Evolutionary conservation across 2,113 vertebrate species (phyloP).

Genomic region (Aix galericulata): DNA sequence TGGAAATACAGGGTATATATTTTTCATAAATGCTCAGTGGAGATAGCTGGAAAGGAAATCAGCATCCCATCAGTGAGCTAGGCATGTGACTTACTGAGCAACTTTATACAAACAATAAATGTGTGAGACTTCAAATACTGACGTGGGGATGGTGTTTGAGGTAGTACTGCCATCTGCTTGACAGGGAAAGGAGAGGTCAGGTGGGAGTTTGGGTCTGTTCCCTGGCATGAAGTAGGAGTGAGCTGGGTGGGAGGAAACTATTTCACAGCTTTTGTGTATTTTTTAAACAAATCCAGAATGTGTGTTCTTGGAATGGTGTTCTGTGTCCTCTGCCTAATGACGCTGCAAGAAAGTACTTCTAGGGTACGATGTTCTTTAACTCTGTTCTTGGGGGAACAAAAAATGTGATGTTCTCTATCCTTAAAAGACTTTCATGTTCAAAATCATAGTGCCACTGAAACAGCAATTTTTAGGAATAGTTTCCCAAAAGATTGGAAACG

Average conservation of each 20-base stretch:
- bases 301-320: not conserved
- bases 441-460: not conserved
- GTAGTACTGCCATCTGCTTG: rapidly evolving
- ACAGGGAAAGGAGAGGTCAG: not conserved
- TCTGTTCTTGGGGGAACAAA: not conserved
- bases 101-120: not conserved
- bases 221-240: not conserved
- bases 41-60: no score
- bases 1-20: not conserved
- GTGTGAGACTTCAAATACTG: not conserved
- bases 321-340: not conserved
- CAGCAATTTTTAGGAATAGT: not conserved
- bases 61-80: not conserved
- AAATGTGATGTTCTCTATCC: not conserved
- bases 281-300: not conserved
- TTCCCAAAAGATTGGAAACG: not conserved
- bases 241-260: not conserved
- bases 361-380: not conserved
- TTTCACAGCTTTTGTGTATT: not conserved
- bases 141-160: not conserved
- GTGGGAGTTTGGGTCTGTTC: not conserved
- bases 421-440: not conserved
- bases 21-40: not conserved
- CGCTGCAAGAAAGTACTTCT: not conserved
- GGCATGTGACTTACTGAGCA: not conserved